Conservation (phyloP, 2,888 invertebrate species). For the Heliconius ethilla region DNA sequence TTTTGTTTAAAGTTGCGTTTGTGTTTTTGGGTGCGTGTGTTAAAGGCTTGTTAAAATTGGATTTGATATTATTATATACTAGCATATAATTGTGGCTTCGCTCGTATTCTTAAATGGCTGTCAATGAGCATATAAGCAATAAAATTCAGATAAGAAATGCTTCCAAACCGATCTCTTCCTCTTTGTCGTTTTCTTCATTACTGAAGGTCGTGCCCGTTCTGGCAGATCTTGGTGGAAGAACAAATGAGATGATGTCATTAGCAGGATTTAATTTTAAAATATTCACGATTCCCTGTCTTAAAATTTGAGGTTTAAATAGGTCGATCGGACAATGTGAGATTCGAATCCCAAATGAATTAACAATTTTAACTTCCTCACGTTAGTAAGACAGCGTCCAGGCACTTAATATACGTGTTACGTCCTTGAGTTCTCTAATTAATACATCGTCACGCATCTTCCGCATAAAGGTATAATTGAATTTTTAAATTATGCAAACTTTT, state of each 20-base stretch:
- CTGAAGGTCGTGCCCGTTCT: too few species aligned
- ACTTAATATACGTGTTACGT: background rate
- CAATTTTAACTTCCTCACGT: too few species aligned
- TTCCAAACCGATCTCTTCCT: too few species aligned
- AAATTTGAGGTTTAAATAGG: too few species aligned
- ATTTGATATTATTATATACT: slow-evolving; percentile 6
- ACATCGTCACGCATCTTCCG: background rate
- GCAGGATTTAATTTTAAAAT: too few species aligned
- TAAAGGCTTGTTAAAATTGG: slow-evolving; percentile 11
- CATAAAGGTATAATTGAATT: background rate
- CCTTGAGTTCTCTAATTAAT: background rate
- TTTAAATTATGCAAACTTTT: background rate
- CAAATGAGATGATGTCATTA: too few species aligned
- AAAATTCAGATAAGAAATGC: background rate
- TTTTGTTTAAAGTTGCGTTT: slow-evolving; percentile 38
- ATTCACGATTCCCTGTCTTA: too few species aligned
- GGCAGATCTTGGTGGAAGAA: too few species aligned
- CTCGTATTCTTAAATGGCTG: background rate
- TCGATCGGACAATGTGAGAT: too few species aligned
- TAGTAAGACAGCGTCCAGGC: too few species aligned
- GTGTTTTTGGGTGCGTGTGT: slow-evolving; percentile 21
- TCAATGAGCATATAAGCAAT: background rate
- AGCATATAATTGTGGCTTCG: background rate
- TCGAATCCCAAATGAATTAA: too few species aligned
- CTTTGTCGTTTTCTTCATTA: too few species aligned